Evolutionary conservation across 2,797 vertebrate genomes (phyloP), one percentile per base, ranked within the genome.

Genomic region (Xyrichtys novacula): DNA sequence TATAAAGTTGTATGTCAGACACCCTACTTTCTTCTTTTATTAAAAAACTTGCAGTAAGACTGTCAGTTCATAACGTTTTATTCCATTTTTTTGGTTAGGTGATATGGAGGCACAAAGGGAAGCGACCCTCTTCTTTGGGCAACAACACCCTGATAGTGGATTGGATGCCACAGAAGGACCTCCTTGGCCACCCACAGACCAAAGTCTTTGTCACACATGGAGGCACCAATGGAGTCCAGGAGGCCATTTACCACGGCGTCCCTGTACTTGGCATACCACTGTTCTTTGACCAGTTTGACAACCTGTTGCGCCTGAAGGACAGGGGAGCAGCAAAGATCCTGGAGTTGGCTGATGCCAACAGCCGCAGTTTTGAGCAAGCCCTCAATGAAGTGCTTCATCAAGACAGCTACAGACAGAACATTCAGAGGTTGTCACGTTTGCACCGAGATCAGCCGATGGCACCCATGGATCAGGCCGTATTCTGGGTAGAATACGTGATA

Each of bases 91-190:
- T 65, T n/a, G 0, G 58, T 36, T 29, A 92, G 89, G 91, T 92
- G 52, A 92, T 93, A 28, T 94, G 92, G 93, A 89, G 63, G 26
- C 81, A 93, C 59, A 76, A 69, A 40, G 93, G 91, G 1, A 31
- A 71, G 20, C 84, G 38, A 6, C 92, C 92, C 1, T 80, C 89
- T 32, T 81, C 78, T 16, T 29, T 92, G 71, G 93, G 92, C 22
- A 92, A 93, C 74, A 94, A 93, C 85, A 93, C 92, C n/a, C 40
- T 93, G 49, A 70, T 94, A 1, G 78, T 93, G 22, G 68, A 91
- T 38, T 93, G 93, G 92, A 88, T 94, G 84, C 92, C 92, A 14
- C 93, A 94, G 76, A 93, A 85, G 40, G 91, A 93, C 65, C 92
- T 93, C n/a, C 79, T 94, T 55, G 93, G 89, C 20, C 92, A 93